Percentiles rank a stretch among this genome's conserved stretches.
phyloP scores from a whole-genome alignment of 2,113 vertebrate species.

The Gallinago undulata region DNA sequence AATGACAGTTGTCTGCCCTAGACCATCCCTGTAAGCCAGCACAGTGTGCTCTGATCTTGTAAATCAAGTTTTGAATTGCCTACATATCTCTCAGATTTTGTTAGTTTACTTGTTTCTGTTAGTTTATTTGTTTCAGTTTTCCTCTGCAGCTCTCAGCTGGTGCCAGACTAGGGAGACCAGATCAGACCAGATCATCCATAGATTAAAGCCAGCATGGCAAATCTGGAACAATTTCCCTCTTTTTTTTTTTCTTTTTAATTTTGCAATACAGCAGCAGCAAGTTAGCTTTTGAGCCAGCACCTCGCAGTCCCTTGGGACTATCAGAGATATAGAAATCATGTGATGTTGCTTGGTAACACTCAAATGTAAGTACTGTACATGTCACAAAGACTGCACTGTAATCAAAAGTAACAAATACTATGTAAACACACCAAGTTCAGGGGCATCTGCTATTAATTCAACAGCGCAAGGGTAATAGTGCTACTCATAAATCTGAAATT shows the following conservation, averaged over 20 bases:
- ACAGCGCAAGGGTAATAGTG: not conserved
- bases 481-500: constrained; percentile 36
- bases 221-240: not conserved
- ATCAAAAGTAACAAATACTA: constrained; percentile 45
- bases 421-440: constrained; percentile 25
- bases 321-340: constrained; percentile 15
- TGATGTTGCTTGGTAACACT: constrained; percentile 42
- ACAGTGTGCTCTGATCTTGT: constrained; percentile 1
- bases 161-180: not conserved
- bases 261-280: not conserved
- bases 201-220: not conserved
- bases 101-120: constrained; percentile 15
- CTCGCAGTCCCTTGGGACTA: not conserved
- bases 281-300: constrained; percentile 9
- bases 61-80: not conserved
- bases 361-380: not conserved
- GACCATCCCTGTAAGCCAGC: not conserved
- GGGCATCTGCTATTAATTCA: constrained; percentile 45
- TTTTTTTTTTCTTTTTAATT: not conserved
- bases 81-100: not conserved
- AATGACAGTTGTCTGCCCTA: not conserved
- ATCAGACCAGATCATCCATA: not conserved
- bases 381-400: constrained; percentile 7
- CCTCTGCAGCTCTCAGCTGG: not conserved
- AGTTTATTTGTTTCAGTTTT: constrained; percentile 12